Conservation (phyloP, 2,888 invertebrate species). For the Bombyx huttoni region DNA sequence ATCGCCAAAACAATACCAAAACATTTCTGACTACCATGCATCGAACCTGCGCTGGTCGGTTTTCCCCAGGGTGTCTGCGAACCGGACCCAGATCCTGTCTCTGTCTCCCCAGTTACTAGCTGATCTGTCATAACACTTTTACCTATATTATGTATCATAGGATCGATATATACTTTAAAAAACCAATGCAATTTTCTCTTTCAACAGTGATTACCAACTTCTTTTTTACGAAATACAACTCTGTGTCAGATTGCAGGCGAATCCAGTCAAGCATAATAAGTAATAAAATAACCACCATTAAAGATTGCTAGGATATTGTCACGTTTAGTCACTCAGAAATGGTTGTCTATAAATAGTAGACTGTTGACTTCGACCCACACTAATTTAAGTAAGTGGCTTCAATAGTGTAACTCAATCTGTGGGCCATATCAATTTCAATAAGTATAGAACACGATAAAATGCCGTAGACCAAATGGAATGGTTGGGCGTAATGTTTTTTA, state of each 20-base stretch:
- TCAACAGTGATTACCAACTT: too few species aligned
- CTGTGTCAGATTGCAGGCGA: too few species aligned
- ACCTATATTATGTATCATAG: neutral
- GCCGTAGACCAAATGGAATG: neutral
- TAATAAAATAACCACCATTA: neutral
- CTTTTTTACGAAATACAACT: too few species aligned
- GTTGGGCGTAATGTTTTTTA: neutral
- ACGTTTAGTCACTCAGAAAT: neutral
- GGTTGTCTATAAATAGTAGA: constrained; percentile 6
- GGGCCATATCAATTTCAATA: neutral
- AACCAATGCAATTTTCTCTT: too few species aligned
- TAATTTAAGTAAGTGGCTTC: neutral
- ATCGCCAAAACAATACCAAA: neutral
- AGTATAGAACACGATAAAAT: neutral
- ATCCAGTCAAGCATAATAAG: too few species aligned
- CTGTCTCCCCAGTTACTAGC: constrained; percentile 57
- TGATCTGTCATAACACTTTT: constrained; percentile 35
- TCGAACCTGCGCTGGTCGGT: constrained; percentile 61
- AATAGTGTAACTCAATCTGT: neutral
- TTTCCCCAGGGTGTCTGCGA: constrained; percentile 50
- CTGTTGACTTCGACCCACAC: neutral
- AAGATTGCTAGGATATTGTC: neutral
- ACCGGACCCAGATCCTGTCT: constrained; percentile 45
- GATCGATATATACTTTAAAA: neutral
- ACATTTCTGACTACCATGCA: constrained; percentile 35